Evolutionary conservation across 1,140 invertebrate genomes (phyloP).

Genomic region (Ceratina japonica): DNA sequence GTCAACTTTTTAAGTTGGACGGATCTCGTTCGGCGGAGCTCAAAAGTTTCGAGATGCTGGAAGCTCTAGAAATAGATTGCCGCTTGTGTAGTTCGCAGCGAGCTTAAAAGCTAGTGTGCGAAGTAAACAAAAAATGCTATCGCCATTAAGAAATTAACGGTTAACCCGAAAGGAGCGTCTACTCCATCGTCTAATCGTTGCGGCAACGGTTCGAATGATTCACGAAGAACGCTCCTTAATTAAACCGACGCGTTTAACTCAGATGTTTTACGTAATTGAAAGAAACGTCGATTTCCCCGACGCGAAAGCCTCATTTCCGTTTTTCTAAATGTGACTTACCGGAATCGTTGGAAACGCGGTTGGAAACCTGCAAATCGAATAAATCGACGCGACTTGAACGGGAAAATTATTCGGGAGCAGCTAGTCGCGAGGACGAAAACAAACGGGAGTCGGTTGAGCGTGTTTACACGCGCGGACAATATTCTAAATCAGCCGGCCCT

Average conservation of each 20-base stretch:
- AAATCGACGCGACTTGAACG: not conserved
- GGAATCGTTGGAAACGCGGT: too few relatives aligned
- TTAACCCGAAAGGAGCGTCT: not conserved
- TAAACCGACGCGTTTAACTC: not conserved
- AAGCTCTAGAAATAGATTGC: conserved; percentile 28
- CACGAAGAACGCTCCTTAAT: too few relatives aligned
- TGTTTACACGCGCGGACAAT: conserved; percentile 40
- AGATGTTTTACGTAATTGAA: not conserved
- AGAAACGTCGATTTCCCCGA: not conserved
- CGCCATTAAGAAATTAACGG: not conserved
- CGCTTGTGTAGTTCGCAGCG: not conserved
- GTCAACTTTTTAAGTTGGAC: not conserved
- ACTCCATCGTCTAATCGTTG: too few relatives aligned
- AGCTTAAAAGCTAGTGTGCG: not conserved
- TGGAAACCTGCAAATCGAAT: too few relatives aligned
- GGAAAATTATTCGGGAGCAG: conserved; percentile 6
- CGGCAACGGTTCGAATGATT: not conserved
- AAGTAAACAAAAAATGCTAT: not conserved
- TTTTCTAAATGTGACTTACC: too few relatives aligned
- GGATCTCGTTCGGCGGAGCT: not conserved
- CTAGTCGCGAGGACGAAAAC: not conserved
- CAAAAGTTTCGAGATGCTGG: conserved; percentile 6
- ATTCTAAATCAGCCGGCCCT: conserved; percentile 43
- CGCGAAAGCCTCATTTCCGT: not conserved
- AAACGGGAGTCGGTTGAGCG: conserved; percentile 12